These are phyloP conservation scores for Oligia latruncula DNA, from an alignment of 2,888 invertebrate genomes.

Conservation along the genomic window DNA sequence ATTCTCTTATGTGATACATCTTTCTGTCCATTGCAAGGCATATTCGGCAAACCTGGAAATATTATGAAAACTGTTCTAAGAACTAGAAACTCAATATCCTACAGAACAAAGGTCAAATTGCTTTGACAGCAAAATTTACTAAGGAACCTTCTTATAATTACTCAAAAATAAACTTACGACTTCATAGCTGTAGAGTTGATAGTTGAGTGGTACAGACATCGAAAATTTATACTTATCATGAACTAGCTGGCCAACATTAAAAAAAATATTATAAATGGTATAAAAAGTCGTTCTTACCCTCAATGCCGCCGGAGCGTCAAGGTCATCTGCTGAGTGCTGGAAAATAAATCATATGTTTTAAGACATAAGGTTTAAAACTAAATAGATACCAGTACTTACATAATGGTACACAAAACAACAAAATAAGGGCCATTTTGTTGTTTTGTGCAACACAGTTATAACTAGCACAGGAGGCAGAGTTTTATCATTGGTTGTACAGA, in stretches of 20 bases:
- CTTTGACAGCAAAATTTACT: background rate
- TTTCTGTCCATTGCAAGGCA: constrained; percentile 76
- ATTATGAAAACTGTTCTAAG: background rate
- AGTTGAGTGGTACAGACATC: background rate
- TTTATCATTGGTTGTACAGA: too few relatives aligned
- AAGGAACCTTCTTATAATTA: too few relatives aligned
- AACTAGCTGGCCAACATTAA: background rate
- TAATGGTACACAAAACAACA: too few relatives aligned
- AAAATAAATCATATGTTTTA: constrained; percentile 39
- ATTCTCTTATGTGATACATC: constrained; percentile 75
- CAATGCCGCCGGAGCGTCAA: constrained; percentile 76
- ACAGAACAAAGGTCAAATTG: background rate
- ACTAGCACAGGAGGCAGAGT: too few relatives aligned
- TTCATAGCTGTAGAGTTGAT: too few relatives aligned
- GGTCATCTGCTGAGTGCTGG: constrained; percentile 72
- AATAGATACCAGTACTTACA: background rate
- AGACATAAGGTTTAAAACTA: background rate
- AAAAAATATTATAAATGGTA: too few relatives aligned
- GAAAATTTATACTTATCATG: background rate
- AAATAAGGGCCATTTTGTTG: too few relatives aligned
- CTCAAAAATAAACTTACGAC: background rate
- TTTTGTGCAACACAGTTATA: too few relatives aligned
- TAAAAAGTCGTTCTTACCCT: constrained; percentile 67
- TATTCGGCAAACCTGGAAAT: constrained; percentile 79
- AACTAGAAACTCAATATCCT: background rate